Conservation (phyloP, 1,140 invertebrate genomes). For the Asbolus verrucosus region DNA sequence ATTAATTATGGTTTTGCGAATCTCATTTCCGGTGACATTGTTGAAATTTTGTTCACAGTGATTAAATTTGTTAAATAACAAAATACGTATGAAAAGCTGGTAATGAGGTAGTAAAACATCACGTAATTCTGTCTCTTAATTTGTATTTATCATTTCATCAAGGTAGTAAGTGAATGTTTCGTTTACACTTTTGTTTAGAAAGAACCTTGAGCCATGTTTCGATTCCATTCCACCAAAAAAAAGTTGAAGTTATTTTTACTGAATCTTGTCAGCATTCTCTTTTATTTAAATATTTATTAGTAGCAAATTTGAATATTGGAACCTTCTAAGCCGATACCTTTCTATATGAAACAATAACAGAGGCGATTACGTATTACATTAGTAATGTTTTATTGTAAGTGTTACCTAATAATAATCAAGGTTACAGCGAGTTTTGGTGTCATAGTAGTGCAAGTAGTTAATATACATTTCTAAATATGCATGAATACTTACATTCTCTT, state of each 20-base stretch:
- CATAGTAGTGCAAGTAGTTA: constrained; percentile 50
- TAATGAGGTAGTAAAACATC: constrained; percentile 17
- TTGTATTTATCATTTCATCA: constrained; percentile 54
- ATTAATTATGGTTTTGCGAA: too few relatives aligned
- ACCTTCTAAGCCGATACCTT: constrained; percentile 56
- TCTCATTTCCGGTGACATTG: too few relatives aligned
- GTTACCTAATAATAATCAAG: constrained; percentile 58
- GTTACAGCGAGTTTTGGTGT: constrained; percentile 54
- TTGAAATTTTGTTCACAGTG: neutral
- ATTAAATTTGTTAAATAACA: neutral
- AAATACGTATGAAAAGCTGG: neutral
- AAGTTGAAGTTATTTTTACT: constrained; percentile 55
- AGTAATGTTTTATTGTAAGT: constrained; percentile 53
- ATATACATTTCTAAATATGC: constrained; percentile 48
- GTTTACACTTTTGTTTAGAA: constrained; percentile 60
- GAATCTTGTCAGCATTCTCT: constrained; percentile 57
- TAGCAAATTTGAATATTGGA: constrained; percentile 54
- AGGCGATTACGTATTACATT: constrained; percentile 47
- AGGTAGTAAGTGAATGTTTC: constrained; percentile 59
- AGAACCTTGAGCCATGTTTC: constrained; percentile 59
- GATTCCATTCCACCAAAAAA: constrained; percentile 56
- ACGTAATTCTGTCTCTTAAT: constrained; percentile 19
- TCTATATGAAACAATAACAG: constrained; percentile 52
- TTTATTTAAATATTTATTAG: constrained; percentile 59
- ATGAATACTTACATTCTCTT: constrained; percentile 47